phyloP scores from a whole-genome alignment of 2,888 invertebrate genomes.

The Folsomia candida region DNA sequence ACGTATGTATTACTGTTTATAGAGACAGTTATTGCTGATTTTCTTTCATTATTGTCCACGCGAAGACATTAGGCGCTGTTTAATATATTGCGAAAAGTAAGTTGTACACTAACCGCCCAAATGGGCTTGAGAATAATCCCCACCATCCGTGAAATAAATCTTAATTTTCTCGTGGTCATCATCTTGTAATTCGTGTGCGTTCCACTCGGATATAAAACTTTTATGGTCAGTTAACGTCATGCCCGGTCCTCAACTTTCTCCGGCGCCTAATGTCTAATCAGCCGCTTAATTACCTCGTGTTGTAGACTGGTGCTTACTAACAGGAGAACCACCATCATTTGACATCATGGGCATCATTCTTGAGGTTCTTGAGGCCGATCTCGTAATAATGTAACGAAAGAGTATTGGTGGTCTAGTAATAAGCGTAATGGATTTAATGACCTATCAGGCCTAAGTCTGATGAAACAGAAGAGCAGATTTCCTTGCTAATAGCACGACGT shows the following conservation, averaged over 20 bases:
- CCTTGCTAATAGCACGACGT: background rate
- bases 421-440: background rate
- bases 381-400: no score
- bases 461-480: background rate
- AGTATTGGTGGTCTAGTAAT: background rate
- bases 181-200: background rate
- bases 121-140: no score
- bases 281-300: background rate
- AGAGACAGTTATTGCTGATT: no score
- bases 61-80: no score
- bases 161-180: slow-evolving; percentile 6
- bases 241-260: background rate
- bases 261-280: background rate
- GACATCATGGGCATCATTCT: no score
- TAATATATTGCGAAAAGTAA: no score
- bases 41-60: no score
- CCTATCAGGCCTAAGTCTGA: background rate
- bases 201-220: background rate
- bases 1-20: no score
- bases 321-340: background rate
- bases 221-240: slow-evolving; percentile 13
- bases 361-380: background rate
- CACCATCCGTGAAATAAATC: slow-evolving; percentile 5
- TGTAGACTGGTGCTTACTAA: background rate
- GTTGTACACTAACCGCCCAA: background rate